These are phyloP conservation scores for Illadopsis cleaveri DNA, from an alignment of 2,113 vertebrate species.

Conservation along the genomic window DNA sequence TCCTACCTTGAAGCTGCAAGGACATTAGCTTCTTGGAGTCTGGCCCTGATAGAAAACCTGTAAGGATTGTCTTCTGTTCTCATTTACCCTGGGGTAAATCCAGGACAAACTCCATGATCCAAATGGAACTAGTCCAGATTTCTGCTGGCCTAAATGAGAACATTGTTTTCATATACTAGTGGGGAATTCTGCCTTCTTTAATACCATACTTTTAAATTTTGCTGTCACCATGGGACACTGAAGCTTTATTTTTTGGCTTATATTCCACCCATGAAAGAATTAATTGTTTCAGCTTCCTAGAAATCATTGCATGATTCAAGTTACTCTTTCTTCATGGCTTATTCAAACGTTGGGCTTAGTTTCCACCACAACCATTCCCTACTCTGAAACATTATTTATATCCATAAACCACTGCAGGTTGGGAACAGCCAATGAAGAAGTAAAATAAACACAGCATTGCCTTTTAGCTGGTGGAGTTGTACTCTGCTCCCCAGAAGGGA, in stretches of 20 bases:
- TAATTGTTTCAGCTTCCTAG: conserved; percentile 48
- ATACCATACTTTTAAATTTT: conserved; percentile 13
- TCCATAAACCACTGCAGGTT: not conserved
- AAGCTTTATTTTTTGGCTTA: conserved; percentile 31
- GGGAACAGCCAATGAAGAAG: not conserved
- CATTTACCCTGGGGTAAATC: not conserved
- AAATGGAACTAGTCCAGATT: conserved; percentile 29
- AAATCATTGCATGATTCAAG: conserved; percentile 15
- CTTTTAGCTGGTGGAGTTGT: conserved; percentile 33
- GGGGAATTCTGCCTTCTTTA: conserved; percentile 22
- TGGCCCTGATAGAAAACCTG: not conserved
- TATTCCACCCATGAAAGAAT: conserved; percentile 19
- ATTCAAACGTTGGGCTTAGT: not conserved
- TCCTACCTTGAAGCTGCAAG: not conserved
- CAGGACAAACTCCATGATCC: not conserved
- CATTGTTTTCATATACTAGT: not conserved
- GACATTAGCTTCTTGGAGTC: not conserved
- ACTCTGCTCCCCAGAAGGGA: conserved; percentile 33
- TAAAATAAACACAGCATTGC: conserved; percentile 40
- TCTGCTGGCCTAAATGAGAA: conserved; percentile 19
- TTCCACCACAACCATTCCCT: not conserved
- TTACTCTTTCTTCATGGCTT: conserved; percentile 3
- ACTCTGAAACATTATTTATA: conserved; percentile 30
- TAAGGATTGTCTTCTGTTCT: not conserved
- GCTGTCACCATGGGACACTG: conserved; percentile 30